These are phyloP conservation scores for Leptinotarsa defecta DNA, from an alignment of 1,140 invertebrate species.

Conservation along the genomic window DNA sequence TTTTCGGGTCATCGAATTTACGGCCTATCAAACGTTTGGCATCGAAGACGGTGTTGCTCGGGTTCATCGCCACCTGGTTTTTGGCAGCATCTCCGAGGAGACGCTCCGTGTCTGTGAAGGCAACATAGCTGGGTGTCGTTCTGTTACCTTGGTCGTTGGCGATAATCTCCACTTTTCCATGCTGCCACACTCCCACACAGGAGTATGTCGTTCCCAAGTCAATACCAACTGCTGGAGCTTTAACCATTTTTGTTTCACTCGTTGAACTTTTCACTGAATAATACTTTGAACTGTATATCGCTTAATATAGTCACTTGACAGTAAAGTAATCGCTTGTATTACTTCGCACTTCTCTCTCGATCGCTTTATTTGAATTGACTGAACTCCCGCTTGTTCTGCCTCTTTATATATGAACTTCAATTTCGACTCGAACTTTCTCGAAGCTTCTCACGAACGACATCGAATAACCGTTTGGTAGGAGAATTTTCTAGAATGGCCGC, in stretches of 20 bases:
- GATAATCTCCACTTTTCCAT: constrained; percentile 91
- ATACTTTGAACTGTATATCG: not conserved
- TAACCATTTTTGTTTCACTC: constrained; percentile 39
- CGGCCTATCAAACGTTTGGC: too few relatives aligned
- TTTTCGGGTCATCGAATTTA: too few relatives aligned
- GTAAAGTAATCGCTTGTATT: not conserved
- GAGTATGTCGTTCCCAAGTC: constrained; percentile 82
- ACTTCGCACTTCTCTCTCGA: not conserved
- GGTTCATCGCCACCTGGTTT: constrained; percentile 78
- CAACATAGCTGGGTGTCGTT: constrained; percentile 90
- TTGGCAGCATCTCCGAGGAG: constrained; percentile 68
- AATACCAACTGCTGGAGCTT: constrained; percentile 69
- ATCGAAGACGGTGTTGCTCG: constrained; percentile 77
- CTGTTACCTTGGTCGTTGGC: constrained; percentile 94
- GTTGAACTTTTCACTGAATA: not conserved
- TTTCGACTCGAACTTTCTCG: constrained; percentile 19
- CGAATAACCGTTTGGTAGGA: not conserved
- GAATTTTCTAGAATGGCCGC: not conserved
- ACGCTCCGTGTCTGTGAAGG: constrained; percentile 80
- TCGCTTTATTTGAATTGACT: constrained; percentile 16
- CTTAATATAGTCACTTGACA: not conserved
- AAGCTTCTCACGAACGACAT: not conserved
- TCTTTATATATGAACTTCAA: constrained; percentile 21
- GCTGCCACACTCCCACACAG: constrained; percentile 80
- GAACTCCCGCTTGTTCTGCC: not conserved